phyloP scores from a whole-genome alignment of 1,140 invertebrate species.

The Zaprionus africanus region DNA sequence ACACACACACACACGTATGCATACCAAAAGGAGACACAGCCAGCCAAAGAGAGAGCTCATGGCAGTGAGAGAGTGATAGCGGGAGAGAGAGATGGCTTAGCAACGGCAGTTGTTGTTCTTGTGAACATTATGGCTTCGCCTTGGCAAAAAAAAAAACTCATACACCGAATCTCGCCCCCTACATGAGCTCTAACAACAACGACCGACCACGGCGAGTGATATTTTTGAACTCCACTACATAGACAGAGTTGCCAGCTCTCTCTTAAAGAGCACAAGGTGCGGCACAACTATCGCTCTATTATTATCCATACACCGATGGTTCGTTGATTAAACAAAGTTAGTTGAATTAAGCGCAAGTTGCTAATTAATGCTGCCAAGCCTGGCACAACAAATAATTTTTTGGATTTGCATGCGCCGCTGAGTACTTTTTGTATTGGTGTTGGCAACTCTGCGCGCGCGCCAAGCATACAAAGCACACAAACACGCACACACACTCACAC shows the following conservation, averaged over 20 bases:
- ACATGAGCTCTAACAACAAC: constrained; percentile 35
- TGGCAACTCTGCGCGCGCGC: constrained; percentile 67
- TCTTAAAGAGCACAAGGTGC: background rate
- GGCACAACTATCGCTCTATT: constrained; percentile 24
- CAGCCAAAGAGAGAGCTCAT: constrained; percentile 18
- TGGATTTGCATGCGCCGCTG: constrained; percentile 41
- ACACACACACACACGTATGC: constrained; percentile 1
- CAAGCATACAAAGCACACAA: constrained; percentile 65
- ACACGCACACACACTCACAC: background rate
- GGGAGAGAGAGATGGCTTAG: constrained; percentile 40
- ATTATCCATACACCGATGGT: constrained; percentile 30
- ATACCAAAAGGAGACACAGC: constrained; percentile 39
- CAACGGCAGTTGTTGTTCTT: constrained; percentile 67
- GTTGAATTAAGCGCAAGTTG: constrained; percentile 36
- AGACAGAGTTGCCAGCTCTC: constrained; percentile 62
- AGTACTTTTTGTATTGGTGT: constrained; percentile 38
- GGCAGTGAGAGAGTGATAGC: constrained; percentile 13
- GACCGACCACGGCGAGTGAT: constrained; percentile 55
- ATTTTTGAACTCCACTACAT: constrained; percentile 73
- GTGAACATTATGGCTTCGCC: constrained; percentile 75
- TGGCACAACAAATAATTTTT: constrained; percentile 41
- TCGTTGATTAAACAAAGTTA: constrained; percentile 20
- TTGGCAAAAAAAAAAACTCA: constrained; percentile 53
- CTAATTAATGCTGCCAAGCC: constrained; percentile 52
- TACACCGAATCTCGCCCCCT: constrained; percentile 61